A percentile compares a stretch with the other conserved stretches of the same genome.
Evolutionary conservation across 2,113 vertebrate species (phyloP).

Genomic region (Rostratula benghalensis): DNA sequence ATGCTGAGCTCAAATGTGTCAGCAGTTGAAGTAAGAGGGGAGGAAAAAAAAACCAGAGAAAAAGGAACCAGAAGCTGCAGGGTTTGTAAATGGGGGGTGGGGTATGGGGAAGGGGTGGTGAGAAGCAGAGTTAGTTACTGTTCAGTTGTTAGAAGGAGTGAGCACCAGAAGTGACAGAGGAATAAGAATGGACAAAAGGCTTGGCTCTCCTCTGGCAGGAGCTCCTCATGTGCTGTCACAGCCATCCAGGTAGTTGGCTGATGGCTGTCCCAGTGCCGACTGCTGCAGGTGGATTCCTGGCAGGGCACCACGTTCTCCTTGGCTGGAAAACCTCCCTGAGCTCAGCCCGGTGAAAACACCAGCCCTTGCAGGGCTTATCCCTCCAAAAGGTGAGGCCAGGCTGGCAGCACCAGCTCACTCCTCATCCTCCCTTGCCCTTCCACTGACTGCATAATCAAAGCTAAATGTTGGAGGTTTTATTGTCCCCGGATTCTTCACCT

Average conservation of each 20-base stretch:
- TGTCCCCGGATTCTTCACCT: neutral
- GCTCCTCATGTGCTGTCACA: neutral
- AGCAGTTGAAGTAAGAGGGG: neutral
- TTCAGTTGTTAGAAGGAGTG: neutral
- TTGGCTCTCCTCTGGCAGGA: neutral
- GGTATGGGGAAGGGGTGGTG: neutral
- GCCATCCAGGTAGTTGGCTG: neutral
- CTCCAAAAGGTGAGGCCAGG: neutral
- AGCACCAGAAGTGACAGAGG: neutral
- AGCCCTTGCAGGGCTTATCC: neutral
- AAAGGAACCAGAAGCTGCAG: neutral
- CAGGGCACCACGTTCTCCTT: neutral
- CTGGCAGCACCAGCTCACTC: fast-evolving
- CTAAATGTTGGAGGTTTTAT: neutral
- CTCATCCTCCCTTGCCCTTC: neutral
- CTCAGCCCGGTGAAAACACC: neutral
- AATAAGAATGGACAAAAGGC: neutral
- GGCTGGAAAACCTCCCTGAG: neutral
- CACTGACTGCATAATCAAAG: neutral
- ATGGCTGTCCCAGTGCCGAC: neutral
- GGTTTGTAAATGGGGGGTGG: neutral
- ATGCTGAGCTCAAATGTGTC: conserved; percentile 41
- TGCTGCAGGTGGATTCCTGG: neutral
- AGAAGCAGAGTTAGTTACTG: neutral
- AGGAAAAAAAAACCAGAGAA: neutral